These are phyloP conservation scores for Syncerus caffer DNA, from an alignment of 2,797 vertebrate species.

Conservation along the genomic window DNA sequence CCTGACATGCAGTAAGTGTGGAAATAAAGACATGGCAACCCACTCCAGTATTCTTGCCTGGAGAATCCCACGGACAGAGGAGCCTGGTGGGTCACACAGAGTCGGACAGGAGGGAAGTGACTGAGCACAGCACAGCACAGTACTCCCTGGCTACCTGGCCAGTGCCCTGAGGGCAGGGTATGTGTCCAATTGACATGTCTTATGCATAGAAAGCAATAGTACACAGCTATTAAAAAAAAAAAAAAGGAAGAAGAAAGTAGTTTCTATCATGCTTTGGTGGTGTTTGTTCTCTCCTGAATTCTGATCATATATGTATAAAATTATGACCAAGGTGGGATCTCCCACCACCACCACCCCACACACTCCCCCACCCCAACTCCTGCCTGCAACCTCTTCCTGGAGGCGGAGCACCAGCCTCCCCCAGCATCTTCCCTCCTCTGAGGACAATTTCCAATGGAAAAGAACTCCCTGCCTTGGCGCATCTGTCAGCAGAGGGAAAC, in stretches of 20 bases:
- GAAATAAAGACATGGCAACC: background rate
- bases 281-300: background rate
- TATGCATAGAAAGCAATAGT: background rate
- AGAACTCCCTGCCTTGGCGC: background rate
- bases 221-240: background rate
- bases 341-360: background rate
- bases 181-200: background rate
- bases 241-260: background rate
- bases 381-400: no score
- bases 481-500: constrained; percentile 25
- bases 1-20: background rate
- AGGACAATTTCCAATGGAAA: background rate
- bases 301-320: background rate
- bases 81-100: background rate
- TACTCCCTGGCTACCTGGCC: background rate
- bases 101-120: background rate
- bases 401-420: background rate
- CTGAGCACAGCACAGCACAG: background rate
- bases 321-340: background rate
- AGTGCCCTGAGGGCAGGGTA: background rate
- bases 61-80: background rate
- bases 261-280: background rate
- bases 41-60: background rate
- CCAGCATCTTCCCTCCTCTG: background rate
- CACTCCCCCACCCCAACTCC: background rate